phyloP scores from a whole-genome alignment of 1,140 invertebrate species.

The Archivesica marissinica region DNA sequence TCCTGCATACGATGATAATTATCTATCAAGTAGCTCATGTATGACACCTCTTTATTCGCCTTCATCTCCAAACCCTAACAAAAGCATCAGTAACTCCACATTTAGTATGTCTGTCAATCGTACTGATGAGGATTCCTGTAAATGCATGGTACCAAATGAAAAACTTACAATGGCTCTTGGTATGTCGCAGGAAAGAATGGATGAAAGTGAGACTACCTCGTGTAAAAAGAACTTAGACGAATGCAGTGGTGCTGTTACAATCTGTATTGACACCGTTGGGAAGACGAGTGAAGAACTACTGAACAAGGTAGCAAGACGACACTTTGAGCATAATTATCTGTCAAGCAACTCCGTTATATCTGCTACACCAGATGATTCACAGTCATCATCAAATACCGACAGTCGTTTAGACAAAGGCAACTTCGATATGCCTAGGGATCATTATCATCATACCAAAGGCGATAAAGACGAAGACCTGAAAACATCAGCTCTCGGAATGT shows the following conservation, averaged over 20 bases:
- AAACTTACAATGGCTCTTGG: background rate
- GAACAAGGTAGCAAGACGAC: background rate
- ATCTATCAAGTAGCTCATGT: slow-evolving; percentile 40
- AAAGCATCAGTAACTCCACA: background rate
- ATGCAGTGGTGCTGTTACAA: too few relatives aligned
- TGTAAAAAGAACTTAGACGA: background rate
- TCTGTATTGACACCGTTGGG: too few relatives aligned
- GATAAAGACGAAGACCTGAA: background rate
- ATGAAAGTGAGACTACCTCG: background rate
- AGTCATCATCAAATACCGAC: too few relatives aligned
- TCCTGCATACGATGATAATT: slow-evolving; percentile 39
- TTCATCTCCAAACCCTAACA: background rate
- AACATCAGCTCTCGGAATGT: background rate
- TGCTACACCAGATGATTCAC: too few relatives aligned
- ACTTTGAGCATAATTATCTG: too few relatives aligned
- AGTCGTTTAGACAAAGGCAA: too few relatives aligned
- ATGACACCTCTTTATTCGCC: slow-evolving; percentile 20
- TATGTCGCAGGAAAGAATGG: background rate
- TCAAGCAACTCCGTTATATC: too few relatives aligned
- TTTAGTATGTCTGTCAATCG: too few relatives aligned
- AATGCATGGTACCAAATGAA: background rate
- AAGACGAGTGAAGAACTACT: background rate
- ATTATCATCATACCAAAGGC: background rate
- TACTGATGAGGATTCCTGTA: background rate
- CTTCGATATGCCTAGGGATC: background rate